Evolutionary conservation across 1,140 invertebrate genomes (phyloP).

Genomic region (Triops longicaudatus): DNA sequence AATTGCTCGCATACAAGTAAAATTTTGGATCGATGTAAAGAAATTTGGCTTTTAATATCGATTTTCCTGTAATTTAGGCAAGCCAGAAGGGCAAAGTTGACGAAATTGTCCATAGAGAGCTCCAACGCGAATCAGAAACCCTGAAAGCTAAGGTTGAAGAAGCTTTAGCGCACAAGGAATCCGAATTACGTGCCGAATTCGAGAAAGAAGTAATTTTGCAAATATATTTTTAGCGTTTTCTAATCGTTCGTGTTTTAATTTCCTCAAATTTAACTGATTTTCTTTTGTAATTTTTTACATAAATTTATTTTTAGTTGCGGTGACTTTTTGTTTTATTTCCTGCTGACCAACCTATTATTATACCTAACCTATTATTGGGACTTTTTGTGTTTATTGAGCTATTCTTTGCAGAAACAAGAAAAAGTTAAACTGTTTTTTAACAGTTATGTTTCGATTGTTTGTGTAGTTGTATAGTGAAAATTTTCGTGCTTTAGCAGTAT

Average conservation of each 20-base stretch:
- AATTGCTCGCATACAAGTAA: conserved; percentile 33
- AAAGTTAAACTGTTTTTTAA: no score
- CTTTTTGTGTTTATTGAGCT: no score
- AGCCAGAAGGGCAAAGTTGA: not conserved
- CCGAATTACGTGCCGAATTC: not conserved
- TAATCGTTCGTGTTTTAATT: no score
- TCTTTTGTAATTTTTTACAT: not conserved
- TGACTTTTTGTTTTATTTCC: conserved; percentile 1
- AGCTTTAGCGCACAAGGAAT: not conserved
- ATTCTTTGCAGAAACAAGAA: no score
- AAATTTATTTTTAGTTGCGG: not conserved
- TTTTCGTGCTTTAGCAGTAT: not conserved
- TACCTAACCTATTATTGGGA: no score
- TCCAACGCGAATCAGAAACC: not conserved
- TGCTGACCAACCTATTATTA: no score
- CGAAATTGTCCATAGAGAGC: not conserved
- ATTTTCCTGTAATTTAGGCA: conserved; percentile 9
- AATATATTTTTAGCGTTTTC: no score
- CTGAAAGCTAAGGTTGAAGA: not conserved
- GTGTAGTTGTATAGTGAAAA: not conserved
- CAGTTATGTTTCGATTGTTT: no score
- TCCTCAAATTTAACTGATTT: not conserved
- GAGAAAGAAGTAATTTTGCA: not conserved
- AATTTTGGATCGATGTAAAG: not conserved
- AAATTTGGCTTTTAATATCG: not conserved